Evolutionary conservation across 2,113 vertebrate genomes (phyloP).

Genomic region (Meriones unguiculatus): DNA sequence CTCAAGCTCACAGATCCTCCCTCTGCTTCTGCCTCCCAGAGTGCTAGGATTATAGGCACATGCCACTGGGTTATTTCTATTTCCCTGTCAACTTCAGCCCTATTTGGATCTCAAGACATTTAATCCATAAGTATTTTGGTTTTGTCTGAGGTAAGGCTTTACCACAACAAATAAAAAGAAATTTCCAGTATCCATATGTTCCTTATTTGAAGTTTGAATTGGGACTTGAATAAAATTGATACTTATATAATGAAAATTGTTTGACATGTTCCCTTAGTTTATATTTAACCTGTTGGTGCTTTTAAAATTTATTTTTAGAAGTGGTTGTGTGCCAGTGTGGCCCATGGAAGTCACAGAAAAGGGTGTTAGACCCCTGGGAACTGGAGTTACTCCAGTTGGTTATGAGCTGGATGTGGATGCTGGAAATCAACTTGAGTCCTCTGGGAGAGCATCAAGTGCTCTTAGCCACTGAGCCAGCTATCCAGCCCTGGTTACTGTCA

Average conservation of each 20-base stretch:
- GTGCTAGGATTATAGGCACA: too few species aligned
- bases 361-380: not conserved
- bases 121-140: not conserved
- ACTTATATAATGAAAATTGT: not conserved
- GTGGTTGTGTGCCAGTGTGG: not conserved
- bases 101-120: not conserved
- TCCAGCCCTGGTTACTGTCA: not conserved
- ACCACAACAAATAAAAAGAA: not conserved
- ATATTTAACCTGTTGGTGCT: not conserved
- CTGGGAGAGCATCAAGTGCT: not conserved
- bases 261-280: not conserved
- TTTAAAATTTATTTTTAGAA: not conserved
- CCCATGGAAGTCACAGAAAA: not conserved
- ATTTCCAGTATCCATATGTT: constrained; percentile 12
- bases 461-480: not conserved
- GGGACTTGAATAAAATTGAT: constrained; percentile 11
- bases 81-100: not conserved
- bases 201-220: constrained; percentile 40
- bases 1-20: too few species aligned
- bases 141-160: not conserved
- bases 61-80: not conserved
- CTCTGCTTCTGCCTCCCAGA: too few species aligned
- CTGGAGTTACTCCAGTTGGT: not conserved
- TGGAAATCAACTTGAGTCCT: not conserved
- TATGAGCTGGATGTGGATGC: not conserved